phyloP scores from a whole-genome alignment of 1,140 invertebrate species.

The Hylyphantes graminicola region DNA sequence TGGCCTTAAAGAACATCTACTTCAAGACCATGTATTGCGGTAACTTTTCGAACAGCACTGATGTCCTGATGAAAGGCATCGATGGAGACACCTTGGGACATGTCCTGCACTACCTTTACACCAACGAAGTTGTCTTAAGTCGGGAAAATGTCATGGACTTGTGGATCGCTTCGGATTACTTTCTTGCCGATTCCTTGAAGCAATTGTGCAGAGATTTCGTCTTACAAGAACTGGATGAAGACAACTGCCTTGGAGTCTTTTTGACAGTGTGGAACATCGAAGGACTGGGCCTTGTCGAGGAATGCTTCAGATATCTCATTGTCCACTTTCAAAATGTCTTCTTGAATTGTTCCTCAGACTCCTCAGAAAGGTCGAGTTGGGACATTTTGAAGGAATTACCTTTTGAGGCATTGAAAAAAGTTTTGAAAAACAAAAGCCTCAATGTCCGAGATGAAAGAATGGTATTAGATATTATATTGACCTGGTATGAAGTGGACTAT shows the following conservation, averaged over 20 bases:
- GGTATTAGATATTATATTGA: background rate
- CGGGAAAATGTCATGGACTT: background rate
- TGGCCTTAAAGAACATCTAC: background rate
- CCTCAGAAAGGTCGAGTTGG: background rate
- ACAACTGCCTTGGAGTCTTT: constrained; percentile 1
- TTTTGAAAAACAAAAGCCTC: constrained; percentile 6
- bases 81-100: background rate
- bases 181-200: background rate
- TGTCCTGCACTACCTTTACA: constrained; percentile 20
- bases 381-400: background rate
- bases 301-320: background rate
- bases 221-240: background rate
- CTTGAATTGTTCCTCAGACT: too few species aligned
- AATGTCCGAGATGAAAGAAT: constrained; percentile 7
- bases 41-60: background rate
- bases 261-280: constrained; percentile 15
- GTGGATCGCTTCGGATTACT: constrained; percentile 5
- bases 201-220: background rate
- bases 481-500: background rate
- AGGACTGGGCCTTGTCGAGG: background rate
- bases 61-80: background rate
- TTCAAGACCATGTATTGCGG: constrained; percentile 2
- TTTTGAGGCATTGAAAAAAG: background rate
- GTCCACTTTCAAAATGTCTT: constrained; percentile 1
- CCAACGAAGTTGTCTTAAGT: background rate